A percentile compares a stretch with the other conserved stretches of the same genome.
phyloP scores from a whole-genome alignment of 2,888 invertebrate genomes.

The Pachymerium ferrugineum region DNA sequence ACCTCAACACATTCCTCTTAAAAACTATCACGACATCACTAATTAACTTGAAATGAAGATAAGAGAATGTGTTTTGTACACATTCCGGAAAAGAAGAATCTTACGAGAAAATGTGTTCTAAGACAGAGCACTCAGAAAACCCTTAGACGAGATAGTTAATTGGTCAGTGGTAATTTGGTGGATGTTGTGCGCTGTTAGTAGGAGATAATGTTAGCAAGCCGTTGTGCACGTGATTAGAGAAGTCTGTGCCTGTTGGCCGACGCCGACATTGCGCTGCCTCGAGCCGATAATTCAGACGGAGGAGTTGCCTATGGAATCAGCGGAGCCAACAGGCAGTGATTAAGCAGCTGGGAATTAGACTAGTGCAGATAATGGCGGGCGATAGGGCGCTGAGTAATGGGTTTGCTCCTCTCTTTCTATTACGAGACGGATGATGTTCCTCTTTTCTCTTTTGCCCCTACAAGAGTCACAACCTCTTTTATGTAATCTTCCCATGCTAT shows the following conservation, averaged over 20 bases:
- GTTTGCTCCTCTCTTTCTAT: background rate
- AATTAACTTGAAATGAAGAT: background rate
- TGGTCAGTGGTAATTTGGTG: conserved; percentile 14
- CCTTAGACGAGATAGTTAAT: background rate
- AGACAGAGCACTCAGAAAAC: background rate
- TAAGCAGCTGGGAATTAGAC: conserved; percentile 4
- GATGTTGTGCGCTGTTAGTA: conserved; percentile 3
- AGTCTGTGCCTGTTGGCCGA: conserved; percentile 3
- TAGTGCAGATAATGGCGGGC: background rate
- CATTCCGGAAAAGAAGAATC: background rate
- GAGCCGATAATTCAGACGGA: background rate
- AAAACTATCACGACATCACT: background rate
- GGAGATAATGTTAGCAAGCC: conserved; percentile 4
- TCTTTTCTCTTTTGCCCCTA: background rate
- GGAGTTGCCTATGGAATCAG: background rate
- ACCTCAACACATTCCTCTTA: too few species aligned
- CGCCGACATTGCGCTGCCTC: background rate
- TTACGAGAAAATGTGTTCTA: background rate
- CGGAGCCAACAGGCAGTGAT: background rate
- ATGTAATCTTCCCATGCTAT: background rate
- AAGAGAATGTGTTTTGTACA: background rate
- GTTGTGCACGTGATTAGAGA: conserved; percentile 10
- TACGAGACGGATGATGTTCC: background rate
- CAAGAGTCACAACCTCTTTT: background rate
- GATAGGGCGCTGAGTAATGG: background rate